phyloP scores from a whole-genome alignment of 2,888 invertebrate species.

The Epirrita christyi region DNA sequence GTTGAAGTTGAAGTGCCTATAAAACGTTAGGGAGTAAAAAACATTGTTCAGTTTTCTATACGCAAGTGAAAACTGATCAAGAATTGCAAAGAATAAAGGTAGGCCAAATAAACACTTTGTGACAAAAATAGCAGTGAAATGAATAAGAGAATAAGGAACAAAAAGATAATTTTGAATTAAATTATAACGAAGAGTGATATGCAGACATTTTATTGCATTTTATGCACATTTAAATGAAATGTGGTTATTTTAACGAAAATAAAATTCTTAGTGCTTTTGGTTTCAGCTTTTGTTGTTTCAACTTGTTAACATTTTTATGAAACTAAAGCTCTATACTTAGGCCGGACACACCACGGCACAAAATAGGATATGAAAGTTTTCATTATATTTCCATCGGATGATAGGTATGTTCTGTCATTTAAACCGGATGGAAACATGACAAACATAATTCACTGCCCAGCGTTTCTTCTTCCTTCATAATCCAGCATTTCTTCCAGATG shows the following conservation, averaged over 20 bases:
- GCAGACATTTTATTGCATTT: neutral
- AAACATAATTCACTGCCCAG: neutral
- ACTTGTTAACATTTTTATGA: no score
- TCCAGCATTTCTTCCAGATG: constrained; percentile 28
- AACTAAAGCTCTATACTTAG: no score
- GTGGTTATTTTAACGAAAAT: neutral
- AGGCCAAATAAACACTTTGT: neutral
- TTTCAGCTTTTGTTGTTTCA: no score
- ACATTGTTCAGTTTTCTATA: constrained; percentile 10
- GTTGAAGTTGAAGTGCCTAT: constrained; percentile 1
- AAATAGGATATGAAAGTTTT: no score
- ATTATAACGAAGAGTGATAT: neutral
- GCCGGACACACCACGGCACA: no score
- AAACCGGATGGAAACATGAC: no score
- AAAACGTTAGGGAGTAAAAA: neutral
- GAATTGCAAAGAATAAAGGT: neutral
- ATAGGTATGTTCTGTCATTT: neutral
- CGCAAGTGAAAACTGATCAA: neutral
- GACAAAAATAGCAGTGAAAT: neutral
- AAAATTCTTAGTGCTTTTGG: no score
- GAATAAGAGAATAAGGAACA: neutral
- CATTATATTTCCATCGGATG: no score
- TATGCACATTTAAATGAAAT: neutral
- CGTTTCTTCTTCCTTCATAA: constrained; percentile 5
- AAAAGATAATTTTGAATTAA: neutral